Conservation (phyloP, 2,797 vertebrate species). For the Enteromius anoplus region DNA sequence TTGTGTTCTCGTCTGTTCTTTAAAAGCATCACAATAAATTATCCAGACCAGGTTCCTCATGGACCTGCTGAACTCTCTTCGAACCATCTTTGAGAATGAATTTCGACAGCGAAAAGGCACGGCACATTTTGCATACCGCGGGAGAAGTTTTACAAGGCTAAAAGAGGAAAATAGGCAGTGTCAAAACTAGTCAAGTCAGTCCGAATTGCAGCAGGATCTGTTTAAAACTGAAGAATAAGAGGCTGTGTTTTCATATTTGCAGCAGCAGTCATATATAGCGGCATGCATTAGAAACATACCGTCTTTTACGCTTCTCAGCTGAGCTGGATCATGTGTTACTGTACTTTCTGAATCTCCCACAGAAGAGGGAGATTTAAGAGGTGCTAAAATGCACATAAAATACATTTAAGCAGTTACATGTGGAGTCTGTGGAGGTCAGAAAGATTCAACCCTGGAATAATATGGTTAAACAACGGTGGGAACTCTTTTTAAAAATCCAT, state of each 20-base stretch:
- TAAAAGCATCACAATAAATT: constrained; percentile 24
- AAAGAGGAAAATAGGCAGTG: constrained; percentile 12
- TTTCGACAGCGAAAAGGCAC: not conserved
- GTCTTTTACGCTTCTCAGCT: not conserved
- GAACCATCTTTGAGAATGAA: not conserved
- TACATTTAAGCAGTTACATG: not conserved
- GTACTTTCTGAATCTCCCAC: not conserved
- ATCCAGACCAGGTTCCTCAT: not conserved
- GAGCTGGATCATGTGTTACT: not conserved
- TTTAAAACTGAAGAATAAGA: constrained; percentile 2
- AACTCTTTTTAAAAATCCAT: not conserved
- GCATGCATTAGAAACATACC: not conserved
- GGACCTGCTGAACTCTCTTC: constrained; percentile 6
- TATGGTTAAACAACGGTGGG: not conserved
- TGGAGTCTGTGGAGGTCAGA: not conserved
- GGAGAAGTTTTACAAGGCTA: not conserved
- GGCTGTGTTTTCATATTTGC: not conserved
- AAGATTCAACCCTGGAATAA: too few species aligned
- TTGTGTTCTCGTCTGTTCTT: constrained; percentile 17
- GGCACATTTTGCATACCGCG: not conserved
- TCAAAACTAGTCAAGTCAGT: constrained; percentile 24
- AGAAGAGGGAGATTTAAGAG: not conserved
- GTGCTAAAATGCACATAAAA: not conserved
- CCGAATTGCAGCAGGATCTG: not conserved
- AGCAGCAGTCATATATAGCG: not conserved